Base-by-base conservation (phyloP, 2,797 vertebrate genomes). In the Glossophaga mutica region DNA sequence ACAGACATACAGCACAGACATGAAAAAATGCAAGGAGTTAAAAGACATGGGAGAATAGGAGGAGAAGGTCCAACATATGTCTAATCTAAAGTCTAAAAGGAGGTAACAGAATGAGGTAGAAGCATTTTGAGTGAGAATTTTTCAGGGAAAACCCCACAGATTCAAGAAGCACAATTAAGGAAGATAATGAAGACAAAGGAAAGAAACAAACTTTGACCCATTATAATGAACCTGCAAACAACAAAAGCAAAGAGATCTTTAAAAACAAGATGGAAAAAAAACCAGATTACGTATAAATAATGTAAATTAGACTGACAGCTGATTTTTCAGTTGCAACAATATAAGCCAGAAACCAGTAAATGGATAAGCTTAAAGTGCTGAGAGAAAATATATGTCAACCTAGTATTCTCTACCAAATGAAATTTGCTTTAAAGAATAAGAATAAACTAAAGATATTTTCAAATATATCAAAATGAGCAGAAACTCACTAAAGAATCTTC, bases 241-340 rank as follows among this genome's bases (percentile, higher is more conserved):
- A 26, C 12, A 91, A 91, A 87, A 91, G n/a, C 67, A 94, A 93
- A 76, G 48, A 81, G 46, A 50, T 59, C 55, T 86, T 95, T 77
- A 65, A 77, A 91, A 91, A 70, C 59, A 93, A 70, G 34, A 29
- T 44, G 8, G 65, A 34, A 50, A 15, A 8, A 18, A 91, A 94
- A 77, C 26, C 2, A 82, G 9, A 42, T 77, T 42, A 77, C 21
- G 76, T 55, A 71, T 34, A 94, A 73, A 68, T 52, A 93, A 50
- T 83, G 87, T 78, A 48, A 55, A 78, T 78, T 71, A 78, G 18
- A 83, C 46, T n/a, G 55, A 90, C 34, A 93, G 90, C 21, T 62
- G 26, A 74, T 88, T 79, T 84, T 65, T 93, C 55, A 79, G 29
- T 50, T 48, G 14, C 39, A 74, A 79, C 24, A 71, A 44, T 5